Evolutionary conservation across 2,113 vertebrate species (phyloP).

Genomic region (Symphodus melops): DNA sequence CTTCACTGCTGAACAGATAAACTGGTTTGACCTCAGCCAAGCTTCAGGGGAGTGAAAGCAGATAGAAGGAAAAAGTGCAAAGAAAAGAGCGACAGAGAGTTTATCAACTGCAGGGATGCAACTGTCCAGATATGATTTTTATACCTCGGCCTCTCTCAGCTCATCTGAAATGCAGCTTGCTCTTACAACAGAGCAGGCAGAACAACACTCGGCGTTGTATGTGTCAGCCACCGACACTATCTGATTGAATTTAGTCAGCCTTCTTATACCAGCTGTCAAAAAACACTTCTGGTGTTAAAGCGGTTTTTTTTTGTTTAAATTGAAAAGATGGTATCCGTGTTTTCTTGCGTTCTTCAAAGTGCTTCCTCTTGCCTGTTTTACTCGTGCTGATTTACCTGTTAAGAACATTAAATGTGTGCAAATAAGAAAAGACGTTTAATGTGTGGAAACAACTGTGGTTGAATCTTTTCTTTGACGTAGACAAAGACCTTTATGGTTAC

Average conservation of each 20-base stretch:
- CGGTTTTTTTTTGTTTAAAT: constrained; percentile 1
- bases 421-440: background rate
- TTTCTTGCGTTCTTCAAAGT: background rate
- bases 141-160: constrained; percentile 25
- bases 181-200: background rate
- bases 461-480: background rate
- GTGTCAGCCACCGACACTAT: constrained; percentile 29
- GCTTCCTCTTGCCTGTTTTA: background rate
- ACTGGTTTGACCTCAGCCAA: constrained; percentile 23
- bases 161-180: constrained; percentile 11
- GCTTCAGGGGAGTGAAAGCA: constrained; percentile 4
- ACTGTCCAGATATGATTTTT: constrained; percentile 25
- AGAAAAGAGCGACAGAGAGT: constrained; percentile 4
- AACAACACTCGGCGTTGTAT: background rate
- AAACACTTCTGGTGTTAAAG: background rate
- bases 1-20: constrained; percentile 14
- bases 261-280: constrained; percentile 24
- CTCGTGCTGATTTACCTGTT: background rate
- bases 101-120: constrained; percentile 3
- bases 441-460: background rate
- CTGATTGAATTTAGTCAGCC: constrained; percentile 31
- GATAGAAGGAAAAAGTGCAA: constrained; percentile 5
- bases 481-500: constrained; percentile 21
- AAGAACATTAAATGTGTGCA: background rate
- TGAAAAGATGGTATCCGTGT: background rate